Conservation (phyloP, 2,113 vertebrate species). For the Machaerirhynchus nigripectus region DNA sequence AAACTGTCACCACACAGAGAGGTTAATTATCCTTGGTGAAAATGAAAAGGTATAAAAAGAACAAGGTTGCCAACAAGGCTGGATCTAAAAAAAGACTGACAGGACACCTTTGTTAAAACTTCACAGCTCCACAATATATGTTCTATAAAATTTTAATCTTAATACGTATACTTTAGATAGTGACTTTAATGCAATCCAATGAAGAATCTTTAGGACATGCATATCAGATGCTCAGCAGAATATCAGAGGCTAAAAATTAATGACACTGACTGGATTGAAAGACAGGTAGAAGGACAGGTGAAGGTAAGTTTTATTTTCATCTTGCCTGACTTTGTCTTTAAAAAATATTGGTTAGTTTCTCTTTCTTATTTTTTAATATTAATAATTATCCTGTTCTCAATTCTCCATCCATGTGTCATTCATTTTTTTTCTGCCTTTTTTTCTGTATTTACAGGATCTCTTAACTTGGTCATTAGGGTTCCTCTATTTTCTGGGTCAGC, state of each 20-base stretch:
- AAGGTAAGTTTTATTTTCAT: background rate
- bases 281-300: background rate
- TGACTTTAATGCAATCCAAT: background rate
- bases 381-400: background rate
- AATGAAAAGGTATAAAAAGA: constrained; percentile 28
- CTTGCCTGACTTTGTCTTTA: background rate
- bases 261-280: background rate
- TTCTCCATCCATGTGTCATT: background rate
- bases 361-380: background rate
- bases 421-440: background rate
- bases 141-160: constrained; percentile 28
- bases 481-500: background rate
- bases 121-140: background rate
- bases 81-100: constrained; percentile 17
- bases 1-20: constrained; percentile 16
- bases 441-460: background rate
- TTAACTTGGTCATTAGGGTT: background rate
- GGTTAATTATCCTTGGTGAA: constrained; percentile 39
- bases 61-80: background rate
- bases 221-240: background rate
- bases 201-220: background rate
- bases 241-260: background rate
- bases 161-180: background rate
- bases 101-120: background rate
- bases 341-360: background rate